Conservation (phyloP, 2,888 invertebrate genomes). For the Pogonocherus hispidulus region DNA sequence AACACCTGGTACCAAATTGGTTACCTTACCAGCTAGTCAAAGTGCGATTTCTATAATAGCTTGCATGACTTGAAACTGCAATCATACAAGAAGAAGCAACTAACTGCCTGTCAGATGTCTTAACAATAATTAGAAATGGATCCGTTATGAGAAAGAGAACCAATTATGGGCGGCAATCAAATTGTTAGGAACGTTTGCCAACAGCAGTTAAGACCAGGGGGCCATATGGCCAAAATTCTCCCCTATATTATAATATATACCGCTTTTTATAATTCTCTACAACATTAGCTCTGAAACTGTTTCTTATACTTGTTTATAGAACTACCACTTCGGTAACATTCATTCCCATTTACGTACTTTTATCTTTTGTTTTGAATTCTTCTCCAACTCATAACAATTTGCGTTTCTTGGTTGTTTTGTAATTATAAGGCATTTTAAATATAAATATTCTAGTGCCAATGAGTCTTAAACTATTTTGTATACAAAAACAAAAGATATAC, state of each 20-base stretch:
- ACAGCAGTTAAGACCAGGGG: conserved; percentile 14
- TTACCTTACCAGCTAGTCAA: conserved; percentile 24
- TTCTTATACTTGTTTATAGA: background rate
- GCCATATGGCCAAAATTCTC: conserved; percentile 33
- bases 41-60: conserved; percentile 39
- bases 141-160: conserved; percentile 31
- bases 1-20: background rate
- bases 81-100: conserved; percentile 46
- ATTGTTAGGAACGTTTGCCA: conserved; percentile 41
- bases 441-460: conserved; percentile 24
- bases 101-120: conserved; percentile 49
- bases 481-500: conserved; percentile 11
- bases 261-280: conserved; percentile 4
- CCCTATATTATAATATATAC: background rate
- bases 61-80: conserved; percentile 40
- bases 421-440: conserved; percentile 26
- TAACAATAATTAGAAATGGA: conserved; percentile 48
- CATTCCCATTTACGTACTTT: conserved; percentile 13
- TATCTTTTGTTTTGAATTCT: conserved; percentile 39
- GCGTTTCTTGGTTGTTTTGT: conserved; percentile 34
- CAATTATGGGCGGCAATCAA: conserved; percentile 41
- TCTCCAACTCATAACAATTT: conserved; percentile 32
- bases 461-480: conserved; percentile 24
- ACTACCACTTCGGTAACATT: background rate
- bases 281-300: background rate